Conservation (phyloP, 53 echinoderm and acorn worm genomes). For the Arbacia lixula region DNA sequence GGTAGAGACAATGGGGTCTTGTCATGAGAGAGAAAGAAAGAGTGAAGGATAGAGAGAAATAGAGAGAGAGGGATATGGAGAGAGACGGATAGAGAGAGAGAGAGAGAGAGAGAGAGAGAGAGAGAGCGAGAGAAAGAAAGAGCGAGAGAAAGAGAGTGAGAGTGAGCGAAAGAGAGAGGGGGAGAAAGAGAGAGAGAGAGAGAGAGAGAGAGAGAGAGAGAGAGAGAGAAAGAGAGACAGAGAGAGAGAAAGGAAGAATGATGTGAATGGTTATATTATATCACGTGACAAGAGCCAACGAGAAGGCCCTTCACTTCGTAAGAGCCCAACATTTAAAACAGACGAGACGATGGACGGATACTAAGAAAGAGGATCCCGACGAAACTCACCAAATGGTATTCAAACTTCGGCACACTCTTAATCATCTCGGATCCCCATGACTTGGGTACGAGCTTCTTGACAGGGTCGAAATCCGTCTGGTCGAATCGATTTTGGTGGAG, state of each 20-base stretch:
- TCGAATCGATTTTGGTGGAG: slow-evolving; percentile 61
- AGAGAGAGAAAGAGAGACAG: background rate
- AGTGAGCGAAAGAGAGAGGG: no score
- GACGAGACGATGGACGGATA: background rate
- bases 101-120: no score
- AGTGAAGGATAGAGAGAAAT: no score
- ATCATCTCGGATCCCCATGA: slow-evolving; percentile 78
- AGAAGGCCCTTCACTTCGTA: no score
- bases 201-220: background rate
- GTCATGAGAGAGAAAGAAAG: no score
- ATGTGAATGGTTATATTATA: background rate
- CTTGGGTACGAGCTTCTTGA: slow-evolving; percentile 31
- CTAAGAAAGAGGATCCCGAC: background rate
- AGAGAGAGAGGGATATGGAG: no score
- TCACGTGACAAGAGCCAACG: background rate
- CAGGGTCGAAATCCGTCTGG: slow-evolving; percentile 53
- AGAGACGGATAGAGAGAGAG: no score
- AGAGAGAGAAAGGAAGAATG: background rate
- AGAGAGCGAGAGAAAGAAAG: no score
- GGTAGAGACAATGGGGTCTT: no score
- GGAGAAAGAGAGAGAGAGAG: background rate
- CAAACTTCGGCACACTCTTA: slow-evolving; percentile 68
- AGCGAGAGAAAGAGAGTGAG: no score
- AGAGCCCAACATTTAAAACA: no score
- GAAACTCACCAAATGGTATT: slow-evolving; percentile 37